Evolutionary conservation across 30 jellyfish, hydroid and myxozoan genomes (phyloP), one percentile per base, ranked within the genome.

Genomic region (Pseudorhiza aurosa): DNA sequence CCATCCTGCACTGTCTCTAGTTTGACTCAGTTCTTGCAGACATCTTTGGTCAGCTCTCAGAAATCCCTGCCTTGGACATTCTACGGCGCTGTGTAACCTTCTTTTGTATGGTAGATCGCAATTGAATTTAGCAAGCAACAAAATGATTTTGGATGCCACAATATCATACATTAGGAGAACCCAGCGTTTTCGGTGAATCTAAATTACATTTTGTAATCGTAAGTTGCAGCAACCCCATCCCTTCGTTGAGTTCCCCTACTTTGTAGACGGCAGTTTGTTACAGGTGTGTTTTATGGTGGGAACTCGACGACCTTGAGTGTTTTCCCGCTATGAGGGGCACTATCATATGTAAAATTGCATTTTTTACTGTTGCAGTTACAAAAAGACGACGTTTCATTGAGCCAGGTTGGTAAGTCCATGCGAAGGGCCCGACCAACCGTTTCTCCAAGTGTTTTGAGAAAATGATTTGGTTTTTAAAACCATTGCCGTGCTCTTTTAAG

Each of bases 41-140:
- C n/a, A n/a, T 46, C 19, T 46, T 46, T 27, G 19, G 19, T 46
- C 60, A 6, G 18, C 7, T 27, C 11, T 10, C 22, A 43, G 31
- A 11, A 68, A 22, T 7, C 55, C 72, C 42, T 58, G 72, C 11
- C 42, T 24, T 26, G 45, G 42, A 58, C 72, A 58, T 26, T 24
- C 42, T 24, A 58, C 18, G 2, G 12, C 42, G 6, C 26, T 26
- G 25, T 58, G 72, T 39, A 46, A 27, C 60, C 60, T 46, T 27
- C 19, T 46, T 46, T 46, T 46, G 60, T 46, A 46, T 46, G 60
- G 60, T 46, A 11, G 60, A 22, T 46, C 60, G 18, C 60, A 46
- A 46, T 46, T 46, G 60, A 27, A 46, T 12, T 11, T 11, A 11
- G 60, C 19, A 11, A 46, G 27, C 60, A 46, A 46, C 19, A 46